Percentiles rank a stretch among this genome's conserved stretches.
phyloP scores from a whole-genome alignment of 2,888 invertebrate species.

The Monoplex corrugatus region DNA sequence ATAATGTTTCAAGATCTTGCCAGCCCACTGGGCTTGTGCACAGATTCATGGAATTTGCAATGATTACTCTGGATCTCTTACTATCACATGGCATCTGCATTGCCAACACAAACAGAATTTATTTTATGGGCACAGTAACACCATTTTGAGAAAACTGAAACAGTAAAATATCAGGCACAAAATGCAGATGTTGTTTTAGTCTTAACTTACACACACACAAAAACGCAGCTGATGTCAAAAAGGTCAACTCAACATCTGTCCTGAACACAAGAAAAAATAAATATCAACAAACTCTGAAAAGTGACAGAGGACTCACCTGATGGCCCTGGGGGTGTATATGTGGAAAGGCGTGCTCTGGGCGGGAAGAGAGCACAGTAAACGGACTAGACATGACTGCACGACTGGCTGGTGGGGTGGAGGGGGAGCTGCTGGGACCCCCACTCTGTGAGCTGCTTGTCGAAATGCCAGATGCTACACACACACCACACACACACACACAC shows the following conservation, averaged over 20 bases:
- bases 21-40: too few relatives aligned
- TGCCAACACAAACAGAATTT: too few relatives aligned
- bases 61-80: too few relatives aligned
- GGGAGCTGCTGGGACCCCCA: conserved; percentile 64
- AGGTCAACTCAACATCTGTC: too few relatives aligned
- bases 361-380: conserved; percentile 78
- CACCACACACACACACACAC: not conserved
- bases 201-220: too few relatives aligned
- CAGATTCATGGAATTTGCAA: too few relatives aligned
- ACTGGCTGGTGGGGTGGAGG: conserved; percentile 79
- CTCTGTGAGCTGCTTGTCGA: conserved; percentile 48
- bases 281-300: too few relatives aligned
- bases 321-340: conserved; percentile 93
- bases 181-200: too few relatives aligned
- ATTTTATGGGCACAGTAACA: not conserved
- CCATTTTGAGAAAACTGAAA: not conserved
- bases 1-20: too few relatives aligned
- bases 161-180: not conserved
- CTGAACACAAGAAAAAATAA: too few relatives aligned
- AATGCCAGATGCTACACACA: conserved; percentile 41
- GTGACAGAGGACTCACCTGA: conserved; percentile 79
- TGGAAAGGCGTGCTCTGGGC: conserved; percentile 91
- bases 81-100: too few relatives aligned
- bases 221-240: too few relatives aligned
- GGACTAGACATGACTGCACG: conserved; percentile 82